Conservation (phyloP, 2,888 invertebrate species). For the Eretmocerus hayati region DNA sequence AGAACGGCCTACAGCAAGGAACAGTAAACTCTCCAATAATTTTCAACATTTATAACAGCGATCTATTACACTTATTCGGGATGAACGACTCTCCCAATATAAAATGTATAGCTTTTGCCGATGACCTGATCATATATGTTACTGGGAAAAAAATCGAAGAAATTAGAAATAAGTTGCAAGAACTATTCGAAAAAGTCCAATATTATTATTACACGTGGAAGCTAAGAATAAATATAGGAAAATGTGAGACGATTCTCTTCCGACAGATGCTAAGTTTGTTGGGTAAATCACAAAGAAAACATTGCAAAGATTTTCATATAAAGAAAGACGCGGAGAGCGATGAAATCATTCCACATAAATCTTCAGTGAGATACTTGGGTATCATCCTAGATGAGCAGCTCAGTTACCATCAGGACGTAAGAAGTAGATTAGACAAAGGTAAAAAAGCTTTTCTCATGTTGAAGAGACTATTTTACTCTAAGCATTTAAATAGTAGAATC, state of each 20-base stretch:
- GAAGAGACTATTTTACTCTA: conserved; percentile 19
- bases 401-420: conserved; percentile 5
- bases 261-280: not conserved
- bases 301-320: not conserved
- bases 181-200: conserved; percentile 8
- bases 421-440: conserved; percentile 20
- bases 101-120: conserved; percentile 14
- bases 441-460: conserved; percentile 16
- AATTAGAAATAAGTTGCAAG: conserved; percentile 4
- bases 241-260: conserved; percentile 18
- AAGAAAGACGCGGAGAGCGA: not conserved
- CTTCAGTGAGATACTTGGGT: not conserved
- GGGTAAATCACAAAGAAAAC: not conserved
- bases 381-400: not conserved
- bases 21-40: conserved; percentile 8
- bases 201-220: conserved; percentile 19
- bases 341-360: not conserved
- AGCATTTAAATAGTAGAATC: conserved; percentile 8
- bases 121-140: conserved; percentile 15
- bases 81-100: not conserved
- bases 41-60: conserved; percentile 22
- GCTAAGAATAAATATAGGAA: conserved; percentile 13
- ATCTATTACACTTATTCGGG: conserved; percentile 12
- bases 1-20: conserved; percentile 16
- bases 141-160: not conserved